phyloP scores from a whole-genome alignment of 2,113 vertebrate genomes.

The Protomyctophum bolini region DNA sequence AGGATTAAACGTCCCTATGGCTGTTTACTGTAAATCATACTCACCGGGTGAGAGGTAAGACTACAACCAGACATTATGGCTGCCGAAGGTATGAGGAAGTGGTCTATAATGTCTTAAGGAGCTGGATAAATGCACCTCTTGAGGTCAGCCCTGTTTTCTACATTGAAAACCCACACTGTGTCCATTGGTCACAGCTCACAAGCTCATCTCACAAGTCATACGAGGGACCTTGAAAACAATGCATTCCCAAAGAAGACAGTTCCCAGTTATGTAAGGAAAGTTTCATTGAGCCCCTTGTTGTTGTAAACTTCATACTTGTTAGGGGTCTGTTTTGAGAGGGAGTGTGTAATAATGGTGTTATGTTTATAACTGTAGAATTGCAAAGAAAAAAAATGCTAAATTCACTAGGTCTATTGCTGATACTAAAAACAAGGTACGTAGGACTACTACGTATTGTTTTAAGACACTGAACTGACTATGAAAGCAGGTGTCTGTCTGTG shows the following conservation, averaged over 20 bases:
- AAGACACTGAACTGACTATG: neutral
- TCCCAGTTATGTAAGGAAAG: no score
- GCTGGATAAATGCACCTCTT: slow-evolving; percentile 25
- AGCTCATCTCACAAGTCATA: slow-evolving; percentile 43
- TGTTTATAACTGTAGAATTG: no score
- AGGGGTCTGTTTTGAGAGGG: no score
- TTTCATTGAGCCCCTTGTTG: no score
- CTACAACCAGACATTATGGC: slow-evolving; percentile 57
- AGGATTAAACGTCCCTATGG: slow-evolving; percentile 58
- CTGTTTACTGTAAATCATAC: slow-evolving; percentile 45
- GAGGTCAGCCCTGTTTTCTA: slow-evolving; percentile 57
- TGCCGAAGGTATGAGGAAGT: slow-evolving; percentile 55
- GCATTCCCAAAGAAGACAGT: neutral
- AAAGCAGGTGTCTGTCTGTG: slow-evolving; percentile 11
- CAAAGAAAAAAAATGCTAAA: no score
- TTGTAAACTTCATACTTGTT: no score
- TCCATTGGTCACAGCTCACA: slow-evolving; percentile 38
- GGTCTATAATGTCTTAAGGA: slow-evolving; percentile 38
- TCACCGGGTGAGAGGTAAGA: slow-evolving; percentile 31
- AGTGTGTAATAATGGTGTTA: no score
- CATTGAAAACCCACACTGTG: slow-evolving; percentile 23
- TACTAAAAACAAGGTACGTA: no score
- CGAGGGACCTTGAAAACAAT: slow-evolving; percentile 26
- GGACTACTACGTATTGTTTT: no score
- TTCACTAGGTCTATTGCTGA: no score